Conservation (phyloP, 2,888 invertebrate species). For the Amorpha juglandis region DNA sequence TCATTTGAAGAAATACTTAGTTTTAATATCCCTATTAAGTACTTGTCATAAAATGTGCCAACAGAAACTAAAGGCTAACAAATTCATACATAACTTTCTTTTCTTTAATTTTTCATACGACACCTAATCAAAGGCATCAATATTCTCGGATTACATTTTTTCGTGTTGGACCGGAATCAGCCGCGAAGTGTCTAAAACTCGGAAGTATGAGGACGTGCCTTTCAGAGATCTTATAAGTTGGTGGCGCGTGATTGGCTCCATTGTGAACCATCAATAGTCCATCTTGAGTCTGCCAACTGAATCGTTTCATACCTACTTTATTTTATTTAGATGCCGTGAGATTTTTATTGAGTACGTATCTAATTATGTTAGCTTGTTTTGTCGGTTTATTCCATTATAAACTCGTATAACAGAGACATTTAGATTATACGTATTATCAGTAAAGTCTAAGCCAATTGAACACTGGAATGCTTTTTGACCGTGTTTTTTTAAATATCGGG, state of each 20-base stretch:
- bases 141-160: conserved; percentile 55
- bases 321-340: conserved; percentile 26
- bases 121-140: conserved; percentile 4
- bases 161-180: conserved; percentile 48
- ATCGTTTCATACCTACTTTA: conserved; percentile 54
- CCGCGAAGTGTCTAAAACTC: conserved; percentile 58
- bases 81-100: background rate
- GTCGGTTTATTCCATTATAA: too few relatives aligned
- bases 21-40: too few relatives aligned
- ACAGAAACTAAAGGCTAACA: background rate
- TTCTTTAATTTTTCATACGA: too few relatives aligned
- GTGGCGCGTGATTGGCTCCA: conserved; percentile 75
- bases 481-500: too few relatives aligned
- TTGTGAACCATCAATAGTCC: conserved; percentile 75
- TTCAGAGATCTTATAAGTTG: conserved; percentile 67
- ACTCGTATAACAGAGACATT: too few relatives aligned
- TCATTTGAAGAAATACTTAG: too few relatives aligned
- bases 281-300: conserved; percentile 65
- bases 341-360: background rate
- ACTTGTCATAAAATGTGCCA: too few relatives aligned
- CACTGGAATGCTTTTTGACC: too few relatives aligned
- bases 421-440: too few relatives aligned
- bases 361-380: conserved; percentile 3
- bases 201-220: conserved; percentile 72
- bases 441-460: too few relatives aligned